Conservation (phyloP, 2,888 invertebrate species). For the Branchipolynoe longqiensis region DNA sequence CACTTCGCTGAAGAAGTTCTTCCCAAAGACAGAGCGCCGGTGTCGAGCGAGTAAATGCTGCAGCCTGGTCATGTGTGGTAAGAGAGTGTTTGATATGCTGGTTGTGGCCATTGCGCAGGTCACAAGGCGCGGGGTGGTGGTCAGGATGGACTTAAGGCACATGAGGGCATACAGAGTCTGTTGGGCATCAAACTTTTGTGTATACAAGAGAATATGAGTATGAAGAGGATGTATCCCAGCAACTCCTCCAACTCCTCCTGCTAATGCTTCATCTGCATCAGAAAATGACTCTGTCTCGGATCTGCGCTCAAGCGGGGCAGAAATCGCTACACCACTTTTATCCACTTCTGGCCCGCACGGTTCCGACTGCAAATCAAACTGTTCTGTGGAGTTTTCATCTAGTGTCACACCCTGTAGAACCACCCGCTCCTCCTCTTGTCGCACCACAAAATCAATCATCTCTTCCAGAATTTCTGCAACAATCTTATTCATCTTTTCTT, state of each 20-base stretch:
- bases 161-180: constrained; percentile 89
- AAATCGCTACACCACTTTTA: neutral
- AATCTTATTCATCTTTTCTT: constrained; percentile 30
- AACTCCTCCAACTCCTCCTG: constrained; percentile 25
- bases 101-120: constrained; percentile 90
- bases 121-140: constrained; percentile 88
- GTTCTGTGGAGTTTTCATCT: neutral
- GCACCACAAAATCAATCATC: neutral
- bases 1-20: constrained; percentile 83
- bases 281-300: constrained; percentile 45
- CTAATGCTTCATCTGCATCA: constrained; percentile 28
- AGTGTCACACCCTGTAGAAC: constrained; percentile 36
- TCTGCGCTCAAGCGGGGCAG: neutral
- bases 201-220: constrained; percentile 90
- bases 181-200: constrained; percentile 89
- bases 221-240: constrained; percentile 87
- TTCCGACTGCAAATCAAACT: neutral
- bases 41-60: constrained; percentile 88
- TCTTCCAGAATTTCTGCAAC: constrained; percentile 17
- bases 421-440: constrained; percentile 38
- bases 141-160: constrained; percentile 88
- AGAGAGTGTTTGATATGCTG: constrained; percentile 84
- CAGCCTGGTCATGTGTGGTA: constrained; percentile 82
- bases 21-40: constrained; percentile 89
- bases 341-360: neutral